A percentile compares a stretch with the other conserved stretches of the same genome.
These are phyloP conservation scores for Talpa occidentalis DNA, from an alignment of 2,113 vertebrate genomes.

Conservation along the genomic window DNA sequence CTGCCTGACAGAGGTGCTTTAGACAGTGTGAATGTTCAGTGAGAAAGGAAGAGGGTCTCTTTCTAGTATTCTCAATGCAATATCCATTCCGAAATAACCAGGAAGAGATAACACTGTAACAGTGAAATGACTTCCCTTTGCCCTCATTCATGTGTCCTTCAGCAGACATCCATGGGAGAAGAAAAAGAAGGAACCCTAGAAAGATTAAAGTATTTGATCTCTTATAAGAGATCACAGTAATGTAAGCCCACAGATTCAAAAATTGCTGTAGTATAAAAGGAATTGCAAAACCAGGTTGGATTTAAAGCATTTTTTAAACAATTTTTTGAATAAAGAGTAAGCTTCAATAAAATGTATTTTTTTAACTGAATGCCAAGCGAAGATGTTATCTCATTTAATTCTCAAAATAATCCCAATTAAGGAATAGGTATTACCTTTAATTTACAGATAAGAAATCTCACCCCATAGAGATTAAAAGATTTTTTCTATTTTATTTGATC, in stretches of 20 bases:
- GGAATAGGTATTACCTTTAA: background rate
- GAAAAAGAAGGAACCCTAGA: background rate
- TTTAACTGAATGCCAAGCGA: background rate
- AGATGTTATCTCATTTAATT: background rate
- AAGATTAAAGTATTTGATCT: background rate
- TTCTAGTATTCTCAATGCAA: background rate
- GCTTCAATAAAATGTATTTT: background rate
- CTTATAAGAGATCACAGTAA: background rate
- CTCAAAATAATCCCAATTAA: background rate
- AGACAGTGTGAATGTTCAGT: background rate
- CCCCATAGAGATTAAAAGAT: no score
- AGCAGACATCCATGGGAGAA: background rate
- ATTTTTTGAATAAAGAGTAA: background rate
- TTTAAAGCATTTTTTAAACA: conserved; percentile 1
- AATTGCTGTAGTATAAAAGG: background rate
- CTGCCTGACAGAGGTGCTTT: background rate
- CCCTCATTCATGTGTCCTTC: background rate
- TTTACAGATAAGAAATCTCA: background rate
- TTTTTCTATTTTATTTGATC: no score
- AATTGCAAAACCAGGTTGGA: background rate
- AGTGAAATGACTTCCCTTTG: background rate
- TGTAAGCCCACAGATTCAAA: background rate
- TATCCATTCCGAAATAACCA: background rate
- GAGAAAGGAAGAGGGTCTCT: background rate
- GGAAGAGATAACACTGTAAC: background rate